Percentiles rank a stretch among this genome's conserved stretches.
phyloP scores from a whole-genome alignment of 1,140 invertebrate genomes.

The Heterodera carotae region DNA sequence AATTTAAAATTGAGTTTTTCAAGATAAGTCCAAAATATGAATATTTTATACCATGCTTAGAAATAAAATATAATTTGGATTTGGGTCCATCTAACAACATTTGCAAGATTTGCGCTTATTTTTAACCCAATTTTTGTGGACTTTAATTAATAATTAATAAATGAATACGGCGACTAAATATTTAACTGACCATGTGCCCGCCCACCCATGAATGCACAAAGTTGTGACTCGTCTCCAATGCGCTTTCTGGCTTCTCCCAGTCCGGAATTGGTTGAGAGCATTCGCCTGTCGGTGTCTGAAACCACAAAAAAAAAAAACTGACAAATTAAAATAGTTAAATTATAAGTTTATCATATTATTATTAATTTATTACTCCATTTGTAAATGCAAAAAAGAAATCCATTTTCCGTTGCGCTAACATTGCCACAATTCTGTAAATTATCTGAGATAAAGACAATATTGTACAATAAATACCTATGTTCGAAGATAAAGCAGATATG shows the following conservation, averaged over 20 bases:
- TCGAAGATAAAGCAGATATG: no score
- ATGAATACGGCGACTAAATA: no score
- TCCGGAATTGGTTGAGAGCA: neutral
- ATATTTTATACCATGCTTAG: no score
- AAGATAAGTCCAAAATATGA: no score
- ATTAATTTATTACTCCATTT: neutral
- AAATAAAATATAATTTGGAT: no score
- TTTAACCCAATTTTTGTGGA: no score
- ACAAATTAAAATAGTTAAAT: no score
- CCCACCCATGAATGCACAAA: neutral
- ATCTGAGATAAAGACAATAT: neutral
- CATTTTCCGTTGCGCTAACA: neutral
- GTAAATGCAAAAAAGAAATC: neutral
- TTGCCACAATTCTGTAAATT: neutral
- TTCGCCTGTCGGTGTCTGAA: neutral
- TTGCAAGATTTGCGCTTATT: no score
- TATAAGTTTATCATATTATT: neutral
- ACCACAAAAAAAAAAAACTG: neutral
- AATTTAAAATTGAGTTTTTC: no score
- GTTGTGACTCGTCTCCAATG: neutral
- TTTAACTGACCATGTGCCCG: neutral
- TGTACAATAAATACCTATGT: no score
- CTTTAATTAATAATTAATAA: no score
- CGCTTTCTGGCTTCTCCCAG: neutral
- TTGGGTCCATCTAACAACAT: no score